Evolutionary conservation across 2,113 vertebrate species (phyloP).

Genomic region (Syrrhaptes paradoxus): DNA sequence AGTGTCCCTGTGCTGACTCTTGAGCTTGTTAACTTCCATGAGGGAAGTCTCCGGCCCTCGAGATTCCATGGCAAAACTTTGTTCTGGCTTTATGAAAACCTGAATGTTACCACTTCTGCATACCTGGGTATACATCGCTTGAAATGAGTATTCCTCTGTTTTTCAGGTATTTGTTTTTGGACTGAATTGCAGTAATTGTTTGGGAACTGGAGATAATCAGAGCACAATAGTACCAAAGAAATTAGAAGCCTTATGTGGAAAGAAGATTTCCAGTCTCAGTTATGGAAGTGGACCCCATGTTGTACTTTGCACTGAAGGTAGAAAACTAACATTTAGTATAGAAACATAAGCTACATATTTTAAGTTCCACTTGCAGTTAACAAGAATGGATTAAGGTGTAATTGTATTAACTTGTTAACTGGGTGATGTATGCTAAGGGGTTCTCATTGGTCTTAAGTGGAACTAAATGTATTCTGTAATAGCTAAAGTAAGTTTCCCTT

Average conservation of each 20-base stretch:
- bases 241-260: constrained; percentile 90
- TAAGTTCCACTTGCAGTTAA: neutral
- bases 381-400: neutral
- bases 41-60: neutral
- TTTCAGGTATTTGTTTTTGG: constrained; percentile 93
- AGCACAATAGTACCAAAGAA: constrained; percentile 94
- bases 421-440: neutral
- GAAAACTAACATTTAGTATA: neutral
- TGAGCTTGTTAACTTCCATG: neutral
- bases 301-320: constrained; percentile 92
- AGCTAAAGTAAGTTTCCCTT: neutral
- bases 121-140: neutral
- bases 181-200: constrained; percentile 94
- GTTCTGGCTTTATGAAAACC: neutral
- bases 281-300: constrained; percentile 96
- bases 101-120: neutral
- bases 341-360: neutral
- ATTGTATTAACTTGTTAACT: neutral
- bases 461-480: neutral
- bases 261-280: constrained; percentile 91
- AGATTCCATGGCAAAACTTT: neutral
- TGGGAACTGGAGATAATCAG: constrained; percentile 95
- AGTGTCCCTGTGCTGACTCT: neutral
- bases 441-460: neutral
- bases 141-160: neutral